Conservation (phyloP, 2,888 invertebrate genomes). For the Morpho achilles region DNA sequence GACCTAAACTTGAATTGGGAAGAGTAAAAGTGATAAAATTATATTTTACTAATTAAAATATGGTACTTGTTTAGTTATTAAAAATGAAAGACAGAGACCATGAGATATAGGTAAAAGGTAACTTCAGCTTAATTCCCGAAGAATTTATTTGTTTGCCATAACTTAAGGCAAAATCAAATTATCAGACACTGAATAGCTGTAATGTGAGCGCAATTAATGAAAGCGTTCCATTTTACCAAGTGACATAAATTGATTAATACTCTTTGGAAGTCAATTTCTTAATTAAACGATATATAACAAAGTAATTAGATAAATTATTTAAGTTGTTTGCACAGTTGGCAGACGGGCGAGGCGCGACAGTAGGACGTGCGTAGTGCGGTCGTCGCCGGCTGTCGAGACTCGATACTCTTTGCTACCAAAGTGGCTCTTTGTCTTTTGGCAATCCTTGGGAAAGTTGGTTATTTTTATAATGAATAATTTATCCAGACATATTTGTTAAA, state of each 20-base stretch:
- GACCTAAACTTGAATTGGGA: too few species aligned
- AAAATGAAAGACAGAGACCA: too few species aligned
- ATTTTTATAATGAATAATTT: not conserved
- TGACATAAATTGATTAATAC: slow-evolving; percentile 11
- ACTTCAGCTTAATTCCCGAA: too few species aligned
- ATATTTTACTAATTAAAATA: too few species aligned
- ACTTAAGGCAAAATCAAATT: not conserved
- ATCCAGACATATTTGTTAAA: not conserved
- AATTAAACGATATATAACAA: slow-evolving; percentile 29
- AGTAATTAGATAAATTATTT: slow-evolving; percentile 32
- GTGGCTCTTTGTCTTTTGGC: slow-evolving; percentile 28
- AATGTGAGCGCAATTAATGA: slow-evolving; percentile 1
- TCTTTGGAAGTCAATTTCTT: slow-evolving; percentile 26
- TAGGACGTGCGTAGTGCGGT: slow-evolving; percentile 29
- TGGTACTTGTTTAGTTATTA: too few species aligned
- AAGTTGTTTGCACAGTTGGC: slow-evolving; percentile 30
- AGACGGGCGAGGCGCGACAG: slow-evolving; percentile 29
- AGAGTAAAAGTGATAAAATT: too few species aligned
- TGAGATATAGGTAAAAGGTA: too few species aligned
- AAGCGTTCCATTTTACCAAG: slow-evolving; percentile 1
- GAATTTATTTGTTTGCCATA: too few species aligned
- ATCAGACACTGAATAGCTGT: not conserved
- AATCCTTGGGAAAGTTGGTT: slow-evolving; percentile 21
- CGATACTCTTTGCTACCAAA: slow-evolving; percentile 20
- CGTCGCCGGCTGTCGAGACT: slow-evolving; percentile 31